Evolutionary conservation across 1,140 invertebrate species (phyloP).

Genomic region (Procambarus clarkii): DNA sequence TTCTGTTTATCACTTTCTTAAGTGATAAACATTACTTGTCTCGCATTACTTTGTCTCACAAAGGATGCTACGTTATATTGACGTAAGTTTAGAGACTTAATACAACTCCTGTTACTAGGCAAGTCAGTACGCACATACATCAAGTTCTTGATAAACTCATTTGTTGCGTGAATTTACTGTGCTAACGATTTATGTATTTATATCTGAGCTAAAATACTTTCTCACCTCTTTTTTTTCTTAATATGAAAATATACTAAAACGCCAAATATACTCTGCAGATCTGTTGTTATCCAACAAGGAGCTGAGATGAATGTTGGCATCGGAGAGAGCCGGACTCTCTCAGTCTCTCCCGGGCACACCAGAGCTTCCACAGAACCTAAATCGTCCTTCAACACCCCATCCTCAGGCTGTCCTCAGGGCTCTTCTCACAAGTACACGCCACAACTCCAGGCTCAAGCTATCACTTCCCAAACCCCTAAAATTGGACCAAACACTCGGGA

Average conservation of each 20-base stretch:
- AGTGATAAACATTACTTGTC: too few relatives aligned
- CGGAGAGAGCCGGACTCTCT: background rate
- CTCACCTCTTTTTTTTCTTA: too few relatives aligned
- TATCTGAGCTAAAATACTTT: too few relatives aligned
- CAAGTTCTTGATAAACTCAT: too few relatives aligned
- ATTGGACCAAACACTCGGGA: background rate
- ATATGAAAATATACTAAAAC: background rate
- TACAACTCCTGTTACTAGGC: too few relatives aligned
- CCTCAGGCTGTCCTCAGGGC: background rate
- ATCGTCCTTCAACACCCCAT: background rate
- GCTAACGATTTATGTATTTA: too few relatives aligned
- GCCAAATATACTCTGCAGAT: background rate
- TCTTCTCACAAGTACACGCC: background rate
- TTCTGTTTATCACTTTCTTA: too few relatives aligned
- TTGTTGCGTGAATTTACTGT: too few relatives aligned
- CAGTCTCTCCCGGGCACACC: background rate
- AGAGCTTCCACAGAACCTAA: background rate
- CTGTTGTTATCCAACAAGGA: background rate
- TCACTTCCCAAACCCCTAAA: background rate
- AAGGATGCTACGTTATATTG: too few relatives aligned
- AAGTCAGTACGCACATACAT: too few relatives aligned
- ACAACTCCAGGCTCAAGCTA: background rate
- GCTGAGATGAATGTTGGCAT: background rate
- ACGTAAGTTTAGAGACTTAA: too few relatives aligned
- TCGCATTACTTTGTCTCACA: too few relatives aligned